Percentiles rank a stretch among this genome's conserved stretches.
Evolutionary conservation across 1,140 invertebrate genomes (phyloP).

Genomic region (Monochamus saltuarius): DNA sequence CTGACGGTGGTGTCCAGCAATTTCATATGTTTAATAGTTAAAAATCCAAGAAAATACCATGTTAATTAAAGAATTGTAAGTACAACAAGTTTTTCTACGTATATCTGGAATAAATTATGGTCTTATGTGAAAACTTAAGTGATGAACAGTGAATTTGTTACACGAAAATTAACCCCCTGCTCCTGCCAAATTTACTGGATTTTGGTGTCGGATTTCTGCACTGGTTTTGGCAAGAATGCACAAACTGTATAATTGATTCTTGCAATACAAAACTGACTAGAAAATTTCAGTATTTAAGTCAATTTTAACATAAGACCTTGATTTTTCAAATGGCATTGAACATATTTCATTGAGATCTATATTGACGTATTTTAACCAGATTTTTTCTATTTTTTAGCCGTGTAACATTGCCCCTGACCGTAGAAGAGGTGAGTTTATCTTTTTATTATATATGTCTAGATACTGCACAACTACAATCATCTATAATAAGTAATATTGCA

Average conservation of each 20-base stretch:
- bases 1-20: slow-evolving; percentile 25
- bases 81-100: slow-evolving; percentile 17
- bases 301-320: slow-evolving; percentile 27
- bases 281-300: slow-evolving; percentile 6
- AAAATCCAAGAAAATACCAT: slow-evolving; percentile 41
- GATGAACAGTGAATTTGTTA: slow-evolving; percentile 14
- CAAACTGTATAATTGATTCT: neutral
- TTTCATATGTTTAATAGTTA: slow-evolving; percentile 43
- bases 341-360: slow-evolving; percentile 18
- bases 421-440: slow-evolving; percentile 67
- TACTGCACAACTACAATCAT: slow-evolving; percentile 6
- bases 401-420: slow-evolving; percentile 71
- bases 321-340: slow-evolving; percentile 27
- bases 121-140: slow-evolving; percentile 14
- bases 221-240: slow-evolving; percentile 2
- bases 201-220: slow-evolving; percentile 19
- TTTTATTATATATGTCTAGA: slow-evolving; percentile 4
- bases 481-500: slow-evolving; percentile 2
- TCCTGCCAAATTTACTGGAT: slow-evolving; percentile 22
- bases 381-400: slow-evolving; percentile 63
- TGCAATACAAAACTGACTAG: slow-evolving; percentile 4
- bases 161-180: slow-evolving; percentile 16
- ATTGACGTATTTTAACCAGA: slow-evolving; percentile 24
- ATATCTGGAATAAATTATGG: neutral
- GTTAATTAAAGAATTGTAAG: slow-evolving; percentile 52